Percentiles rank a stretch among this genome's conserved stretches.
Conservation (phyloP, 1,140 invertebrate species). For the Alviniconcha marisindica region DNA sequence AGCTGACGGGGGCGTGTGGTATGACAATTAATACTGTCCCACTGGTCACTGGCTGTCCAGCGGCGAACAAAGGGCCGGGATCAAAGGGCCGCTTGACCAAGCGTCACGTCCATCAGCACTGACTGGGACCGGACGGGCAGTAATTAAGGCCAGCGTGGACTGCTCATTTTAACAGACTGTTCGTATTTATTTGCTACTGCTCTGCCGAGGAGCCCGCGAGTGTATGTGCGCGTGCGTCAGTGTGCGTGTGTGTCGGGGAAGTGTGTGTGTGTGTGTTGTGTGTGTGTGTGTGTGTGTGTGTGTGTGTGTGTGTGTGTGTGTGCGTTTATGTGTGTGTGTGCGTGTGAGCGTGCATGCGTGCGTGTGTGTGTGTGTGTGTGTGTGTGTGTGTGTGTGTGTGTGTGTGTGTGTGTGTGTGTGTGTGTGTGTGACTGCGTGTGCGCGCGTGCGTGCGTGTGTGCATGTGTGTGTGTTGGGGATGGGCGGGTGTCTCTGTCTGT, state of each 20-base stretch:
- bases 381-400: slow-evolving; percentile 12
- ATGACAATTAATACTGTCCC: too few relatives aligned
- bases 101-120: too few relatives aligned
- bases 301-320: neutral
- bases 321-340: neutral
- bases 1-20: too few relatives aligned
- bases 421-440: neutral
- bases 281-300: slow-evolving; percentile 3
- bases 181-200: too few relatives aligned
- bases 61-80: too few relatives aligned
- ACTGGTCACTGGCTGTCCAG: too few relatives aligned
- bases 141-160: too few relatives aligned
- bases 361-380: slow-evolving; percentile 16
- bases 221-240: neutral
- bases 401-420: neutral
- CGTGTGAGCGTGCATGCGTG: neutral
- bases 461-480: neutral
- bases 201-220: too few relatives aligned
- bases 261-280: slow-evolving; percentile 13
- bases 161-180: too few relatives aligned
- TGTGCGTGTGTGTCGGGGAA: neutral
- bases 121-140: too few relatives aligned
- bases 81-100: too few relatives aligned
- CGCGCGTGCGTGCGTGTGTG: slow-evolving; percentile 9
- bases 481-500: neutral